These are phyloP conservation scores for Daktulosphaira vitifoliae DNA, from an alignment of 1,140 invertebrate genomes.

Conservation along the genomic window DNA sequence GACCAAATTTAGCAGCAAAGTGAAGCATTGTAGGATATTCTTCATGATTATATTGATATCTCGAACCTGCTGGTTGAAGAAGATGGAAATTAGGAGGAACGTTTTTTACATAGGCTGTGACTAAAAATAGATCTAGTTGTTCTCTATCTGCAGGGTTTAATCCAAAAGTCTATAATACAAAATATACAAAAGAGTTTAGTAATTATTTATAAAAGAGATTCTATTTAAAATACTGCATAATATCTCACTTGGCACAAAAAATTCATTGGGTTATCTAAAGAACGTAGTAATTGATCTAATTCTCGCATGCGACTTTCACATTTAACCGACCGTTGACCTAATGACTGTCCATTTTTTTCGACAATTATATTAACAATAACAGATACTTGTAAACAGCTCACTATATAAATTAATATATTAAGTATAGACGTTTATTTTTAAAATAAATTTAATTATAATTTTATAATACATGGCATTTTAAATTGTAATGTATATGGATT, in stretches of 20 bases:
- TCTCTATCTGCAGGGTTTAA: constrained; percentile 65
- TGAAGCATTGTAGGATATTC: constrained; percentile 80
- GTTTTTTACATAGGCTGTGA: constrained; percentile 70
- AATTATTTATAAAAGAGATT: no score
- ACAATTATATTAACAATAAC: constrained; percentile 70
- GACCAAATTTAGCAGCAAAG: constrained; percentile 74
- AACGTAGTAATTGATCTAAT: constrained; percentile 66
- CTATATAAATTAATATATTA: constrained; percentile 41
- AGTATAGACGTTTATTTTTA: not conserved
- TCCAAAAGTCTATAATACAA: constrained; percentile 56
- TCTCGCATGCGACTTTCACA: constrained; percentile 73
- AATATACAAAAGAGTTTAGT: no score
- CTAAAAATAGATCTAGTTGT: constrained; percentile 69
- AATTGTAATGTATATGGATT: constrained; percentile 76
- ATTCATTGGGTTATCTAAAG: constrained; percentile 67
- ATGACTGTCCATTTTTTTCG: constrained; percentile 63
- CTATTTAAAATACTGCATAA: not conserved
- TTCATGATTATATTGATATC: constrained; percentile 47
- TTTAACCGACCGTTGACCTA: constrained; percentile 70
- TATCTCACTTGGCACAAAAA: constrained; percentile 71
- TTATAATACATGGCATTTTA: constrained; percentile 53
- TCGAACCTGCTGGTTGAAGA: constrained; percentile 46
- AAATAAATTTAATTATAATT: not conserved
- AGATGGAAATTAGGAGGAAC: constrained; percentile 70
- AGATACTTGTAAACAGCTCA: constrained; percentile 68